Evolutionary conservation across 2,113 vertebrate species (phyloP), one percentile per base, ranked within the genome.

Genomic region (Oplegnathus fasciatus): DNA sequence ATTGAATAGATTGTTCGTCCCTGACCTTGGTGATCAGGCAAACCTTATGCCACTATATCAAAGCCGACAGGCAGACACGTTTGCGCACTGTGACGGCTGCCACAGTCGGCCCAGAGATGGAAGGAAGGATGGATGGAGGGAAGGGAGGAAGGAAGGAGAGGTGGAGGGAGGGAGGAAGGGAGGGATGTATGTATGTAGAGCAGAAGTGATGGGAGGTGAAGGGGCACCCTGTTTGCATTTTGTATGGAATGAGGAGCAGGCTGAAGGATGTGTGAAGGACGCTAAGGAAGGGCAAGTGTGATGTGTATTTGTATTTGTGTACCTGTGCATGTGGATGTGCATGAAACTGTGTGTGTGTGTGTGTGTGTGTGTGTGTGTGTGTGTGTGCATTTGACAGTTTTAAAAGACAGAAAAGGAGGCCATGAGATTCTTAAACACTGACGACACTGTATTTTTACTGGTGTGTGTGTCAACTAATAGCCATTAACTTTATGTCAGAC

Each of bases 11-110:
- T 97, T 96, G 95, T 92, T 94, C 76, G 96, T 96, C 94, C 93
- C 93, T 96, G 97, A 97, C 97, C 95, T 97, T 94, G 93, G 93
- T 93, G 95, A 95, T 94, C 96, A 96, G 96, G 88, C 83, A 91
- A 92, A 94, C 94, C 95, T 91, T 83, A 85, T 84, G 91, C 89
- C 88, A 93, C 82, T 95, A 95, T 89, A 95, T 95, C 95, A 95
- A 83, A 84, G 85, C 46, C 42, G 88, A 86, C 89, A 86, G 86
- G 90, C 83, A 90, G 89, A 88, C 88, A 89, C 62, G 83, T 90
- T 86, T 86, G 87, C 13, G 5, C 4, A 8, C 34, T 8, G 65
- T 93, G 91, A 90, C 75, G 87, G 87, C 81, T 88, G 82, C 84
- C 84, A 62, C 77, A 11, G 77, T 9, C 48, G 32, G 37, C 57